These are phyloP conservation scores for Andrena trimmerana DNA, from an alignment of 2,888 invertebrate species.

Conservation along the genomic window DNA sequence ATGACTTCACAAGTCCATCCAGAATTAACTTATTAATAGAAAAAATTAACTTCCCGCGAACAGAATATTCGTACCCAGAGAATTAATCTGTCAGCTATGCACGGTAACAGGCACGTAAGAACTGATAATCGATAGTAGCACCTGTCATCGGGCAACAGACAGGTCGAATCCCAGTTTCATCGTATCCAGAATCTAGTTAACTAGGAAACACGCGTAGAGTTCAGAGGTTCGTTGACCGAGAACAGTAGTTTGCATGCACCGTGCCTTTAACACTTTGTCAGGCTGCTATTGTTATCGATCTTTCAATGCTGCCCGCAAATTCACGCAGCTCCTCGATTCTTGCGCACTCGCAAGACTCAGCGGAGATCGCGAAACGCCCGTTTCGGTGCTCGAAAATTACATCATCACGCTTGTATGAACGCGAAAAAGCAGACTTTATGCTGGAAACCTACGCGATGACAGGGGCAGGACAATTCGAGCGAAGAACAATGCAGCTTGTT, in stretches of 20 bases:
- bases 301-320: conserved; percentile 1
- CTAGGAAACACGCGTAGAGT: conserved; percentile 5
- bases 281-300: conserved; percentile 39
- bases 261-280: conserved; percentile 27
- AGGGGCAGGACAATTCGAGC: conserved; percentile 57
- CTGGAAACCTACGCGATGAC: conserved; percentile 69
- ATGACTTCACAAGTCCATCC: too few relatives aligned
- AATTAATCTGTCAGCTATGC: background rate
- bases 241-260: conserved; percentile 30
- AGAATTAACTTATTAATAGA: background rate
- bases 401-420: background rate
- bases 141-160: background rate
- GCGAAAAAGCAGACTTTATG: conserved; percentile 8
- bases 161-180: background rate
- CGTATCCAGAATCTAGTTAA: background rate
- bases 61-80: background rate
- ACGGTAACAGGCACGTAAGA: background rate
- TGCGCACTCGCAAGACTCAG: conserved; percentile 4
- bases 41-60: background rate
- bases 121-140: background rate
- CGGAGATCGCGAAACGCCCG: background rate
- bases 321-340: conserved; percentile 11
- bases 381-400: conserved; percentile 12
- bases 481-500: conserved; percentile 70
- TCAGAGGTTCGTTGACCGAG: conserved; percentile 35